A percentile compares a stretch with the other conserved stretches of the same genome.
Conservation (phyloP, 2,797 vertebrate species). For the Distichodus sexfasciatus region DNA sequence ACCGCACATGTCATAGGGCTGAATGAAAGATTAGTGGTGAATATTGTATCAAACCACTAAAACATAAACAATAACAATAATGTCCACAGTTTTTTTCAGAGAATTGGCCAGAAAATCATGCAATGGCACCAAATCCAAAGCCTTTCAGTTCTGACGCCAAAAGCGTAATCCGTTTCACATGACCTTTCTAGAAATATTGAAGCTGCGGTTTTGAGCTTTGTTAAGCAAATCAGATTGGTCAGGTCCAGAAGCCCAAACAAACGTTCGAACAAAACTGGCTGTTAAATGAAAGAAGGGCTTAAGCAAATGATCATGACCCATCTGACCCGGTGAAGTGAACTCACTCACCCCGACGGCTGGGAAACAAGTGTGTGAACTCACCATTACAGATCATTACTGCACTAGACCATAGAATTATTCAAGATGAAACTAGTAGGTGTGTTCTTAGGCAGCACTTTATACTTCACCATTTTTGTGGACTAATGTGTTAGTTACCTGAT, state of each 20-base stretch:
- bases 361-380: no score
- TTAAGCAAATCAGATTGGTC: slow-evolving; percentile 26
- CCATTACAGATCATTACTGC: no score
- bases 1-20: no score
- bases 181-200: slow-evolving; percentile 6
- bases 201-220: slow-evolving; percentile 13
- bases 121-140: not conserved
- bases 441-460: no score
- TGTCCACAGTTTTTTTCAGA: no score
- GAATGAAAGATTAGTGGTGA: no score
- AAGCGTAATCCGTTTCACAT: slow-evolving; percentile 36
- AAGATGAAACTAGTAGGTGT: no score
- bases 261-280: slow-evolving; percentile 15
- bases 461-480: no score
- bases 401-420: no score
- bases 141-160: not conserved
- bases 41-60: no score
- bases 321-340: slow-evolving; percentile 19
- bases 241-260: slow-evolving; percentile 20
- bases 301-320: slow-evolving; percentile 1
- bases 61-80: no score
- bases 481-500: no score
- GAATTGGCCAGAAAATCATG: not conserved
- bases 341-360: slow-evolving; percentile 22
- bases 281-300: slow-evolving; percentile 33